Base-by-base conservation (phyloP, 1,140 invertebrate genomes). In the Danaus plexippus region DNA sequence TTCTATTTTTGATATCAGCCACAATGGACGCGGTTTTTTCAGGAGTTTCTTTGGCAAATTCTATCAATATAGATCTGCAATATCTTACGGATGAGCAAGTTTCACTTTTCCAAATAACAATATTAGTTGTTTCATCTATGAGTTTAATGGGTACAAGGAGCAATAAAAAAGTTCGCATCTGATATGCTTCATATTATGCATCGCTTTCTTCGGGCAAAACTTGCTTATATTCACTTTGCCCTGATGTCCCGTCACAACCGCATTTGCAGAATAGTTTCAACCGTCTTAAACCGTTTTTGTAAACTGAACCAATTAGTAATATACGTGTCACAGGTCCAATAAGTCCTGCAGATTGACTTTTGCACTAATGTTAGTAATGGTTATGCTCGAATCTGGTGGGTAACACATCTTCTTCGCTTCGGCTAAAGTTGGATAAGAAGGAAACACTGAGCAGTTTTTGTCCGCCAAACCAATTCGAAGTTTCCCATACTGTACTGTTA, bases 161-260 rank as follows among this genome's bases (percentile, higher is more conserved):
- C 41, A 52, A 52, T 1, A 52, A 52, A 52, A 52, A 52, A 8
- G 51, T 9, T 52, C 57, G 15, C 15, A 57, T 64, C 62, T 22
- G 61, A 63, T 59, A 47, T 63, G 10, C n/a, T n/a, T n/a, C n/a
- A n/a, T n/a, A n/a, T n/a, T n/a, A n/a, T n/a, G 43, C 13, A 22
- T 63, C 47, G 32, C 12, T 50, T 51, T 57, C 54, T 50, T 62
- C 54, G 0, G 43, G 54, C 9, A 57, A 41, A 41, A 32, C 32
- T 61, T 62, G 60, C 18, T 62, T 62, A 11, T 57, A 62, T 41
- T 62, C 45, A 55, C 60, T 62, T 57, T 57, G 55, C 9, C 54
- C 54, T 5, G 51, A 15, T 1, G 15, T 1, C 15, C 15, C 15
- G 15, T 15, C 15, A 15, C 15, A 15, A 15, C 15, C 15, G n/a